A percentile compares a stretch with the other conserved stretches of the same genome.
These are phyloP conservation scores for Podarcis siculus DNA, from an alignment of 2,797 vertebrate species.

Conservation along the genomic window DNA sequence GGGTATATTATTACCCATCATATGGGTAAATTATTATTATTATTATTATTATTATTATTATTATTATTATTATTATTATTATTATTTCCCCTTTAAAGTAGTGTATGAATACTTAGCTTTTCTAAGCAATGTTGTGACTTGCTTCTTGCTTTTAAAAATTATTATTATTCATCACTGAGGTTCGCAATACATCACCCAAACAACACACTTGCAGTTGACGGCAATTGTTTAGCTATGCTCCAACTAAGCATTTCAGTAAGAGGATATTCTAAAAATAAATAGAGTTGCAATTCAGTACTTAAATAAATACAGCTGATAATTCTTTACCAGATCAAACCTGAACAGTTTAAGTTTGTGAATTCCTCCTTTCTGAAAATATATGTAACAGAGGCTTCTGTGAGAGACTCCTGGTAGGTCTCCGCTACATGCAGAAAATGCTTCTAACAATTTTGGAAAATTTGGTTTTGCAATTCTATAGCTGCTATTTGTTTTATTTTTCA, in stretches of 20 bases:
- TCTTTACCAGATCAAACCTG: neutral
- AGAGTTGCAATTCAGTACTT: neutral
- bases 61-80: neutral
- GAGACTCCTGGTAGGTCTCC: neutral
- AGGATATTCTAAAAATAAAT: neutral
- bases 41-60: too few species aligned
- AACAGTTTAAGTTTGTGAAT: neutral
- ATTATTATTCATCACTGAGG: neutral
- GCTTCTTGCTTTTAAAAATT: neutral
- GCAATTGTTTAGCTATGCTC: neutral
- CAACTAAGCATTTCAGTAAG: neutral
- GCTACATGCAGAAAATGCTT: neutral
- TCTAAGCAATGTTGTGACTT: neutral
- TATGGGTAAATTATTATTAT: too few species aligned
- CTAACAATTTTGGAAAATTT: neutral
- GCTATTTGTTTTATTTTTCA: conserved; percentile 27
- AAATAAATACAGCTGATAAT: neutral
- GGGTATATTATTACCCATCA: too few species aligned
- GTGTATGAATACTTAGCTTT: neutral
- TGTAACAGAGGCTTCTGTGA: neutral
- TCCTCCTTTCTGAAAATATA: neutral
- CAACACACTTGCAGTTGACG: neutral
- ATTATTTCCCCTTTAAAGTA: neutral
- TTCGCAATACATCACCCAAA: neutral
- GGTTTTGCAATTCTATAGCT: conserved; percentile 22